Percentiles rank a stretch among this genome's conserved stretches.
Conservation (phyloP, 2,113 vertebrate species). For the Notechis scutatus region DNA sequence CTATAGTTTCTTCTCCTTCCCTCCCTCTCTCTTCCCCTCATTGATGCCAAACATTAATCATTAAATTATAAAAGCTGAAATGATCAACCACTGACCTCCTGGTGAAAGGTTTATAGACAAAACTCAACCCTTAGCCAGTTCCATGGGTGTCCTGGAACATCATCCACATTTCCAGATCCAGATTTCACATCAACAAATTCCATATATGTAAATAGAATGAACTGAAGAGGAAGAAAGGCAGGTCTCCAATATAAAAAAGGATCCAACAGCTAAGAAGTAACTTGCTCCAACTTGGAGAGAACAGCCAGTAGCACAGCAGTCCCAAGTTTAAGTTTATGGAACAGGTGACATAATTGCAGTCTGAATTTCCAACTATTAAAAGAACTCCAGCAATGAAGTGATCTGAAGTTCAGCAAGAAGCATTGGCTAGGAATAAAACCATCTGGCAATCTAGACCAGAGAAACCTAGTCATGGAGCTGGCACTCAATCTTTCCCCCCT, state of each 20-base stretch:
- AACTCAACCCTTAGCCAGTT: neutral
- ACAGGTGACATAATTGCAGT: neutral
- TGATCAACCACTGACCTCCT: neutral
- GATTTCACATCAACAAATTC: neutral
- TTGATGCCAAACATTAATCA: neutral
- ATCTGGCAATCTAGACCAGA: neutral
- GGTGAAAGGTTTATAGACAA: neutral
- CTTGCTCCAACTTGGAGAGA: neutral
- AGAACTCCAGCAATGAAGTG: neutral
- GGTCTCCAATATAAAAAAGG: neutral
- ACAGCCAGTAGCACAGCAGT: neutral
- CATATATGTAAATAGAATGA: neutral
- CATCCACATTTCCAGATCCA: neutral
- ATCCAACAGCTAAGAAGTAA: too few species aligned
- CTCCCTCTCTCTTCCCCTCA: neutral
- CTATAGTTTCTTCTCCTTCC: too few species aligned
- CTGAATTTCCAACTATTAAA: neutral
- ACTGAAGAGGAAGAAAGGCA: neutral
- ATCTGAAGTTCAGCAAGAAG: neutral
- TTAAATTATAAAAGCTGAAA: neutral
- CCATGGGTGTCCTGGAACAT: neutral
- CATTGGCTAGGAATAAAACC: neutral
- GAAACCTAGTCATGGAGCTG: neutral
- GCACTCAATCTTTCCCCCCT: neutral
- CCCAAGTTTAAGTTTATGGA: neutral